Percentiles rank a stretch among this genome's conserved stretches.
These are phyloP conservation scores for Halisarca cf. caerulea DNA, from an alignment of 37 sponge, comb jelly and placozoan species.

Conservation along the genomic window DNA sequence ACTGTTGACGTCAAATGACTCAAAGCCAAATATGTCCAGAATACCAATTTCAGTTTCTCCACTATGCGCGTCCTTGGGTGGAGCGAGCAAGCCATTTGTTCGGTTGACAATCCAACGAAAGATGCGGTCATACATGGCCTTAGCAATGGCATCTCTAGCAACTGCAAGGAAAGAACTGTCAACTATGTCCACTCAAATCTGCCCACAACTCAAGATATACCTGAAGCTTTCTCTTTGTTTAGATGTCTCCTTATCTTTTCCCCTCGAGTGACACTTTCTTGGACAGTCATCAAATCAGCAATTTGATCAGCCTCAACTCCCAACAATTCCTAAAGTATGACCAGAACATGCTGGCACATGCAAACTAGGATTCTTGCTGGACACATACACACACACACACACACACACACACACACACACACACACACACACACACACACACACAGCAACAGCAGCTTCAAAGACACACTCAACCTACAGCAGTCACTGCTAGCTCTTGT, in stretches of 20 bases:
- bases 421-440: too few species aligned
- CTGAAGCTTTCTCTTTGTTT: constrained; percentile 57
- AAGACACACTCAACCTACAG: constrained; percentile 24
- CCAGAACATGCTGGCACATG: not conserved
- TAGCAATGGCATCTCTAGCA: constrained; percentile 75
- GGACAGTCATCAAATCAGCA: constrained; percentile 60
- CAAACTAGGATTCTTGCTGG: too few species aligned
- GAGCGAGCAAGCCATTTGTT: constrained; percentile 73
- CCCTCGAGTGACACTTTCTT: constrained; percentile 57
- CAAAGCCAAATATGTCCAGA: constrained; percentile 92
- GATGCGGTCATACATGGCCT: constrained; percentile 68
- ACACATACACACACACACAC: too few species aligned
- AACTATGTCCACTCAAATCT: not conserved
- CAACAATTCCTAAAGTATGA: constrained; percentile 39
- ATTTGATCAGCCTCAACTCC: constrained; percentile 52
- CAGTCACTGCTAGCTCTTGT: constrained; percentile 4
- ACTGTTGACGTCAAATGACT: constrained; percentile 75
- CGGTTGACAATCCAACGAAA: constrained; percentile 90
- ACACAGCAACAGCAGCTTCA: not conserved
- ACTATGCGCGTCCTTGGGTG: constrained; percentile 32
- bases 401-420: too few species aligned
- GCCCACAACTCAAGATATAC: not conserved
- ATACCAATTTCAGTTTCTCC: constrained; percentile 78
- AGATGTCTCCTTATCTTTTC: constrained; percentile 60
- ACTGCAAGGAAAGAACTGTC: constrained; percentile 19